Evolutionary conservation across 2,888 invertebrate genomes (phyloP).

Genomic region (Drosophila cognata): DNA sequence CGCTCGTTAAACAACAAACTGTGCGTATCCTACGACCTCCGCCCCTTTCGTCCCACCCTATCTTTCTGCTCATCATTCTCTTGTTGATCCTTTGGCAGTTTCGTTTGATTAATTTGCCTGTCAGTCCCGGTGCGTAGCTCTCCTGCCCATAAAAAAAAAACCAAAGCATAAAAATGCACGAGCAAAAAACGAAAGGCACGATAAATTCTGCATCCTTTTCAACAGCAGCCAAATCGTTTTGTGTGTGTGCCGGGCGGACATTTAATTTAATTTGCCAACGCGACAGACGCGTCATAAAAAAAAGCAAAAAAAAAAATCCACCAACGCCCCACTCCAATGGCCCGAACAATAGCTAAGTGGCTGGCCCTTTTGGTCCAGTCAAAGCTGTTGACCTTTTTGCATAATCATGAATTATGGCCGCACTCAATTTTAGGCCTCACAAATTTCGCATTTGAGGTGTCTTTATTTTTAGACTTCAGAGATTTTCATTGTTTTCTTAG

Average conservation of each 20-base stretch:
- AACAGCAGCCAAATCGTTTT: slow-evolving; percentile 31
- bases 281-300: slow-evolving; percentile 62
- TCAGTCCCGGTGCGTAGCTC: slow-evolving; percentile 33
- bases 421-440: slow-evolving; percentile 52
- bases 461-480: slow-evolving; percentile 17
- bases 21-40: slow-evolving; percentile 40
- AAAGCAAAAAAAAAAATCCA: slow-evolving; percentile 20
- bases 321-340: not conserved
- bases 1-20: slow-evolving; percentile 73
- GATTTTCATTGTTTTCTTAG: slow-evolving; percentile 42
- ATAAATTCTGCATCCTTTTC: slow-evolving; percentile 62
- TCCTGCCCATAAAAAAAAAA: slow-evolving; percentile 30
- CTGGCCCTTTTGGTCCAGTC: slow-evolving; percentile 25
- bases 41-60: not conserved
- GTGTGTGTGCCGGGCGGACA: slow-evolving; percentile 35
- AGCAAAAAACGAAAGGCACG: slow-evolving; percentile 16
- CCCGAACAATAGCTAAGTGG: slow-evolving; percentile 21
- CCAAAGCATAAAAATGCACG: slow-evolving; percentile 45
- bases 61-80: slow-evolving; percentile 37
- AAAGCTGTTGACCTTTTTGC: slow-evolving; percentile 77
- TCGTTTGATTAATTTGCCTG: slow-evolving; percentile 79
- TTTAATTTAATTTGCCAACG: slow-evolving; percentile 77
- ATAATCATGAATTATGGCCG: slow-evolving; percentile 78
- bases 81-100: slow-evolving; percentile 72
- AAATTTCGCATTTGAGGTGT: slow-evolving; percentile 35